These are phyloP conservation scores for Perizoma affinitatum DNA, from an alignment of 2,888 invertebrate genomes.

Conservation along the genomic window DNA sequence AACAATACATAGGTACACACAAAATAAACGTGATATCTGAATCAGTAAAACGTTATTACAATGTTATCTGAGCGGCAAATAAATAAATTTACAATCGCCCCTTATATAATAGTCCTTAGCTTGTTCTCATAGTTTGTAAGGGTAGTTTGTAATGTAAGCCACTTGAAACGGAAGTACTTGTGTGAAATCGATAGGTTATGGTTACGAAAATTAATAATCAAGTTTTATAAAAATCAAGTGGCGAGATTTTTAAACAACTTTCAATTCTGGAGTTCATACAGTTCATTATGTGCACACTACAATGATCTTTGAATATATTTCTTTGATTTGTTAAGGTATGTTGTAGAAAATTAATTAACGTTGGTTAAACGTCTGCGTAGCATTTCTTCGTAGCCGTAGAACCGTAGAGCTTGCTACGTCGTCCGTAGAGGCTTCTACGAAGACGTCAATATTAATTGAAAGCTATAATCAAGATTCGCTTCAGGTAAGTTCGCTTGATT, in stretches of 20 bases:
- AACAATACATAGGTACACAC: slow-evolving; percentile 24
- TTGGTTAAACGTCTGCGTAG: neutral
- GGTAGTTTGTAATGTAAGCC: slow-evolving; percentile 40
- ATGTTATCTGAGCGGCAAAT: slow-evolving; percentile 26
- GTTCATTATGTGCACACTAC: neutral
- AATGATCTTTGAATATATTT: too few species aligned
- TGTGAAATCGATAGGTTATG: slow-evolving; percentile 69
- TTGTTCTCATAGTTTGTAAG: slow-evolving; percentile 33
- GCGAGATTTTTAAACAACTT: neutral
- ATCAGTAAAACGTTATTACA: slow-evolving; percentile 28
- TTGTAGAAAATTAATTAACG: too few species aligned
- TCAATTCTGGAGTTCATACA: slow-evolving; percentile 9
- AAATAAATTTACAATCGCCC: slow-evolving; percentile 19
- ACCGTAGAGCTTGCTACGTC: slow-evolving; percentile 19
- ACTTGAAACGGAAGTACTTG: slow-evolving; percentile 52
- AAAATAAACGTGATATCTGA: slow-evolving; percentile 13
- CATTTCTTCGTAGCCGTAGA: slow-evolving; percentile 18
- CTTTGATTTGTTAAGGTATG: too few species aligned
- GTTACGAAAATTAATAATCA: slow-evolving; percentile 16
- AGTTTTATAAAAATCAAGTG: slow-evolving; percentile 24
- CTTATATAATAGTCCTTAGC: slow-evolving; percentile 23
- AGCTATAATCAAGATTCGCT: too few species aligned
- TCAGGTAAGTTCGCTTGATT: too few species aligned
- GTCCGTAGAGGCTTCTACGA: slow-evolving; percentile 20
- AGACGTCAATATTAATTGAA: slow-evolving; percentile 4